Base-by-base conservation (phyloP, 2,113 vertebrate species). In the Jacana jacana region DNA sequence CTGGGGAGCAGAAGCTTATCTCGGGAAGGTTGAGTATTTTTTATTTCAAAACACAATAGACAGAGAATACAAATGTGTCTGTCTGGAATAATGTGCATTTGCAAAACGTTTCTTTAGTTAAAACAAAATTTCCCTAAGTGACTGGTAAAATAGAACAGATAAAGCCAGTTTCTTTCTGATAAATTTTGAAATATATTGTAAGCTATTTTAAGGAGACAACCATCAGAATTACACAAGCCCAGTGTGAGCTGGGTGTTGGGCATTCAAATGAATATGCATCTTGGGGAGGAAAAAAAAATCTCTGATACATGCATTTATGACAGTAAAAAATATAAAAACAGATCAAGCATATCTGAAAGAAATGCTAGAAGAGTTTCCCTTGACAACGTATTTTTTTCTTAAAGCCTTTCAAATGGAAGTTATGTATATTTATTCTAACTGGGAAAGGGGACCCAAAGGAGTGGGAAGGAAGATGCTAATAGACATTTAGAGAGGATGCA, bases 351-450 rank as follows among this genome's bases (percentile, higher is more conserved):
- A 78, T 96, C 91, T 93, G 71, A 84, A 71, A 86, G 86, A 94
- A 89, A 95, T 44, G 64, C 52, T 64, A 33, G 60, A 94, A 93
- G 91, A 96, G 80, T 96, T 93, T 97, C 90, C 93, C 93, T 93
- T 96, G 92, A 95, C 95, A 96, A 96, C 88, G 4, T 71, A 7
- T 44, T 84, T 65, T 91, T 91, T 81, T 37, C 81, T 69, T 48
- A 77, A 64, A 86, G 83, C 86, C 57, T 96, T 97, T 96, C 86
- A 60, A 52, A 86, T 76, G 70, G 76, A 88, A 94, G 88, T 92
- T 96, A 88, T 81, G 86, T 90, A 80, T 78, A 83, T 91, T 92
- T 96, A 91, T 96, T 94, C 76, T 84, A 90, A 76, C 90, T 92
- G 88, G 44, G 80, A 88, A 57, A 87, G 87, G 69, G 39, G 81